Conservation (phyloP, 1,140 invertebrate genomes). For the Lepidurus arcticus region DNA sequence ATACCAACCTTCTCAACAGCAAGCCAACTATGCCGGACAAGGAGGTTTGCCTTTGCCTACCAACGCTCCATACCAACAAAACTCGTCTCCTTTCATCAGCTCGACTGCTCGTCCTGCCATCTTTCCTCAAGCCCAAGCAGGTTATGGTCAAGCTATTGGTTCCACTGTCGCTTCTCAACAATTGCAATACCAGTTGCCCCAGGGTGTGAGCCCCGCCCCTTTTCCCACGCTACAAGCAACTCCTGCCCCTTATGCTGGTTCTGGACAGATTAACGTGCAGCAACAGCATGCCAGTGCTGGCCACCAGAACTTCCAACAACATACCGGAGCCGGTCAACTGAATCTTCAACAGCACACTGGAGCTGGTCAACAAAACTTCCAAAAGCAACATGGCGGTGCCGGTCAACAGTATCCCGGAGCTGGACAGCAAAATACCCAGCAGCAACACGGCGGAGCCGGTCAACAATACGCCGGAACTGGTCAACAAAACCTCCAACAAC, state of each 20-base stretch:
- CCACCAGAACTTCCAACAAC: slow-evolving; percentile 34
- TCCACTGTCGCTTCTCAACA: slow-evolving; percentile 76
- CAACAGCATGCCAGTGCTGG: slow-evolving; percentile 29
- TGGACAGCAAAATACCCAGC: background rate
- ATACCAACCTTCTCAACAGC: background rate
- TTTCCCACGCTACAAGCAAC: background rate
- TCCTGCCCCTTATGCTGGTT: background rate
- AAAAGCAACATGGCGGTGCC: background rate
- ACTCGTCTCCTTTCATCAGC: slow-evolving; percentile 63
- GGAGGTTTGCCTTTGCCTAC: background rate
- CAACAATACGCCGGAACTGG: background rate
- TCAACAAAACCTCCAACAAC: background rate
- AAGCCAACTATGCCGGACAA: background rate
- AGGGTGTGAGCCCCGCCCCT: slow-evolving; percentile 61
- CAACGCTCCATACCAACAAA: background rate
- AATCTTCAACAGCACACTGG: background rate
- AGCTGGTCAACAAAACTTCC: background rate
- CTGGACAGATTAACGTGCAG: background rate
- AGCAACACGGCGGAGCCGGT: background rate
- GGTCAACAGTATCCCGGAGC: background rate
- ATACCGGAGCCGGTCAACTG: slow-evolving; percentile 36
- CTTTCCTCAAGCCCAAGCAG: slow-evolving; percentile 71
- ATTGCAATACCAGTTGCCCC: slow-evolving; percentile 75
- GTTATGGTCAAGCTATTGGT: slow-evolving; percentile 67
- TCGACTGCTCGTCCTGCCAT: slow-evolving; percentile 73